Conservation (phyloP, 2,113 vertebrate species). For the Cololabis saira region DNA sequence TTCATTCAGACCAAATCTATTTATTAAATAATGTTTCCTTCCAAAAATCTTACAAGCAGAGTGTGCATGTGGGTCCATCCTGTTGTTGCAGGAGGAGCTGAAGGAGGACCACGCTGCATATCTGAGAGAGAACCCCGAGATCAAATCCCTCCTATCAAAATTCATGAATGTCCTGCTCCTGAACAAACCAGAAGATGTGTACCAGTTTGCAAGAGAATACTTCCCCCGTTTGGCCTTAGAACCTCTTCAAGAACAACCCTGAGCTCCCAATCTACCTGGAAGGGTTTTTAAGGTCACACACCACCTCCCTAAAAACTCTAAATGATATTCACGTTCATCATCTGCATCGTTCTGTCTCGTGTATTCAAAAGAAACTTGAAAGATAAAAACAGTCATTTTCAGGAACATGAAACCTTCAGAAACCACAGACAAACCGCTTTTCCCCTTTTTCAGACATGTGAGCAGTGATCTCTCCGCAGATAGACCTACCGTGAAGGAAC, state of each 20-base stretch:
- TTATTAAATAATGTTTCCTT: not conserved
- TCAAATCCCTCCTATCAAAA: constrained; percentile 84
- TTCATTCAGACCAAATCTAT: not conserved
- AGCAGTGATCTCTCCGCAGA: no score
- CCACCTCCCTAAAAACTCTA: no score
- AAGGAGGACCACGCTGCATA: constrained; percentile 83
- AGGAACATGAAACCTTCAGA: no score
- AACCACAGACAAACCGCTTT: no score
- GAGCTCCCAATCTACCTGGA: no score
- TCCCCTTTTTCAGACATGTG: no score
- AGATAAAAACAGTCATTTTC: no score
- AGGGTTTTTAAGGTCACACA: no score
- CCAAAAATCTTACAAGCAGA: not conserved
- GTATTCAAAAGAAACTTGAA: no score
- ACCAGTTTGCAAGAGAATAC: constrained; percentile 86
- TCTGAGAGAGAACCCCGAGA: constrained; percentile 86
- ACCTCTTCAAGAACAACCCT: constrained; percentile 7
- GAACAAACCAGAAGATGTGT: constrained; percentile 85
- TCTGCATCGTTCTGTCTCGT: no score
- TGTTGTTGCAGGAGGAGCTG: constrained; percentile 84
- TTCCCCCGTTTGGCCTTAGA: constrained; percentile 80
- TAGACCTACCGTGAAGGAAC: no score
- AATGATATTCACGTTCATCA: no score
- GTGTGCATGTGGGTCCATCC: constrained; percentile 15
- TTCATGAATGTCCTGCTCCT: constrained; percentile 91